These are phyloP conservation scores for Mystacides longicornis DNA, from an alignment of 2,888 invertebrate genomes.

Conservation along the genomic window DNA sequence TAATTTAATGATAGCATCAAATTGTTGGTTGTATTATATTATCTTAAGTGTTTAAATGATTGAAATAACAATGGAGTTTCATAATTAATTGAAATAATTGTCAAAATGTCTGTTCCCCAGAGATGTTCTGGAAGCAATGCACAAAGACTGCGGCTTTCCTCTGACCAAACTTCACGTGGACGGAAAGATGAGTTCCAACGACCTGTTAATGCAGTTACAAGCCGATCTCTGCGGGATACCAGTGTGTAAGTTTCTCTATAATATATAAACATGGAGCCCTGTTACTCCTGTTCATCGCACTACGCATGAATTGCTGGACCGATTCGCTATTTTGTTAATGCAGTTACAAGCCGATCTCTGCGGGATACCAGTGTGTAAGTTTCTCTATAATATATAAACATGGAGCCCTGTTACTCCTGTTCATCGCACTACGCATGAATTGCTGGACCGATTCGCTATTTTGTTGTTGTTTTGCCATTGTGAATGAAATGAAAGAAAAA, in stretches of 20 bases:
- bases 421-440: too few species aligned
- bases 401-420: too few species aligned
- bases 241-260: slow-evolving; percentile 57
- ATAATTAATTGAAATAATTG: too few species aligned
- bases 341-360: slow-evolving; percentile 92
- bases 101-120: slow-evolving; percentile 34
- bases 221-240: slow-evolving; percentile 89
- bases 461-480: too few species aligned
- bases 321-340: slow-evolving; percentile 86
- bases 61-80: too few species aligned
- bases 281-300: too few species aligned
- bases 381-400: background rate
- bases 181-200: slow-evolving; percentile 87
- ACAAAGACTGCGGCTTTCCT: slow-evolving; percentile 82
- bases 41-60: too few species aligned
- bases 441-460: too few species aligned
- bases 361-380: slow-evolving; percentile 82
- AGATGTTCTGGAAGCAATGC: slow-evolving; percentile 91
- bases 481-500: too few species aligned
- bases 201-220: slow-evolving; percentile 90
- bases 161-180: slow-evolving; percentile 83
- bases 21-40: too few species aligned
- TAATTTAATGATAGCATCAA: too few species aligned
- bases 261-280: background rate
- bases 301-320: too few species aligned